These are phyloP conservation scores for Cloeon dipterum DNA, from an alignment of 2,888 invertebrate genomes.

Conservation along the genomic window DNA sequence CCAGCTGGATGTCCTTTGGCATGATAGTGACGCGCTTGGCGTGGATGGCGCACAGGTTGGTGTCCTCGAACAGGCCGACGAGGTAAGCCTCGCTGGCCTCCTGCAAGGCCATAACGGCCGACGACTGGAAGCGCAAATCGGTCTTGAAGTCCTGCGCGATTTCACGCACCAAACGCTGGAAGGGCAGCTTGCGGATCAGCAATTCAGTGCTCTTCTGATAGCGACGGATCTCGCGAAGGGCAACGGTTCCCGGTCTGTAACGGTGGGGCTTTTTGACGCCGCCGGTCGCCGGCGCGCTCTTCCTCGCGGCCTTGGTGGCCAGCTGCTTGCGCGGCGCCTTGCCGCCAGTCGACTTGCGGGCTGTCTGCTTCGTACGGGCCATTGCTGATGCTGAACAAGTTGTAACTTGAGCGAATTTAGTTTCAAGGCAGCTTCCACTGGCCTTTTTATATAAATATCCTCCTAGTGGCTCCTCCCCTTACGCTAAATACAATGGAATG, in stretches of 20 bases:
- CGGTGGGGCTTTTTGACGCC: conserved; percentile 27
- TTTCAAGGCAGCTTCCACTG: no score
- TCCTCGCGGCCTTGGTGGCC: conserved; percentile 61
- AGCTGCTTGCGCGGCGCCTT: conserved; percentile 87
- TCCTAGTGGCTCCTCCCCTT: no score
- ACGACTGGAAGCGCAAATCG: conserved; percentile 17
- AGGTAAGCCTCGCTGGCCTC: conserved; percentile 21
- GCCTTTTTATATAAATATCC: no score
- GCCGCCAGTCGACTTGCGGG: conserved; percentile 91
- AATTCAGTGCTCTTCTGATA: conserved; percentile 27
- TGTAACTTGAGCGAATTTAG: no score
- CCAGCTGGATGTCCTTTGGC: conserved; percentile 94
- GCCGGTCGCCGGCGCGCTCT: conserved; percentile 23
- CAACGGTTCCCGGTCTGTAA: conserved; percentile 22
- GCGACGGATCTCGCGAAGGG: conserved; percentile 25
- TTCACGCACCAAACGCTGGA: conserved; percentile 24
- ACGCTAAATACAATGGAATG: no score
- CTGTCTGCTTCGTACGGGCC: conserved; percentile 96
- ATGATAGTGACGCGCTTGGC: conserved; percentile 78
- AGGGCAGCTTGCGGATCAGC: conserved; percentile 23
- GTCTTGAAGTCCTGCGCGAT: conserved; percentile 22
- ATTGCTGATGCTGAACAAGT: no score
- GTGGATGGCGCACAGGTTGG: conserved; percentile 28
- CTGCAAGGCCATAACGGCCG: conserved; percentile 18
- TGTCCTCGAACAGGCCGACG: conserved; percentile 28